phyloP scores from a whole-genome alignment of 2,888 invertebrate genomes.

The Elaeidobius kamerunicus region DNA sequence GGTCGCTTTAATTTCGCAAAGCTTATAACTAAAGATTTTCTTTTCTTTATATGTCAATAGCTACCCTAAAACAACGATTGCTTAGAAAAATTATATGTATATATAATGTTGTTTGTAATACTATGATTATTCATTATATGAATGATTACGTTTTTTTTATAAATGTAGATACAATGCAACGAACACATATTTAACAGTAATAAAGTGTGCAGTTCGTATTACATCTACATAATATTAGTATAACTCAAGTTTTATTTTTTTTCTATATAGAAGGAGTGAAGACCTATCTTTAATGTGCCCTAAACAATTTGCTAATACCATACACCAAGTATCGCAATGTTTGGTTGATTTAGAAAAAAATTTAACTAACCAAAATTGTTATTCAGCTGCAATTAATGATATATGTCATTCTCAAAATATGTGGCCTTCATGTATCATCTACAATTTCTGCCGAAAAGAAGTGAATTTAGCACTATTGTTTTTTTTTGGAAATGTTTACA shows the following conservation, averaged over 20 bases:
- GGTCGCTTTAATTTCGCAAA: conserved; percentile 51
- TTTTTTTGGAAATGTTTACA: no score
- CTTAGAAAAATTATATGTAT: conserved; percentile 54
- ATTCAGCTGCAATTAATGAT: no score
- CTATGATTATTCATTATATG: conserved; percentile 49
- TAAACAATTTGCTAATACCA: no score
- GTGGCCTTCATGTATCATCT: no score
- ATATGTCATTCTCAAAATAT: no score
- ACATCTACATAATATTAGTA: conserved; percentile 38
- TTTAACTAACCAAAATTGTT: no score
- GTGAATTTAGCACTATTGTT: no score
- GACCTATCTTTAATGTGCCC: no score
- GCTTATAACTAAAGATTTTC: conserved; percentile 51
- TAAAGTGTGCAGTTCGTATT: conserved; percentile 35
- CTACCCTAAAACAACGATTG: conserved; percentile 52
- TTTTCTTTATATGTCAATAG: conserved; percentile 51
- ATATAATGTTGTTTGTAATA: conserved; percentile 47
- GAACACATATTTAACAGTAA: conserved; percentile 39
- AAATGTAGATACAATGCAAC: conserved; percentile 46
- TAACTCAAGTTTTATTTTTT: no score
- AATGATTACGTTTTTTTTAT: conserved; percentile 46
- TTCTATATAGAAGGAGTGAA: conserved; percentile 19
- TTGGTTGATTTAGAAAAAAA: no score
- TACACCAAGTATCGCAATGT: no score
- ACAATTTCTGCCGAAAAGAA: no score